These are phyloP conservation scores for Drosophila erecta DNA, from an alignment of 1,140 invertebrate genomes.

Conservation along the genomic window DNA sequence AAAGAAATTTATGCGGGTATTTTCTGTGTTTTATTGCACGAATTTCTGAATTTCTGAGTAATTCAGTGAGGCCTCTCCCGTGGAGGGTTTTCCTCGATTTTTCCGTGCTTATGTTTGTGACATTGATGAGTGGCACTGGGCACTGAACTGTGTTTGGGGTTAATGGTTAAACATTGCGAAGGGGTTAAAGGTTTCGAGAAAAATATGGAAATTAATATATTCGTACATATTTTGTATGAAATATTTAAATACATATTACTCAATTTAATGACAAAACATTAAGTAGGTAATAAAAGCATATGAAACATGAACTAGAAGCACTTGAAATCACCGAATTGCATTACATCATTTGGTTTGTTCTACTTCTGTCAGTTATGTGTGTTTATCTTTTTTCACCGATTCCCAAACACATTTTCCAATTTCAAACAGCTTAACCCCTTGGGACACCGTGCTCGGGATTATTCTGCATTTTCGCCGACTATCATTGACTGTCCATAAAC, in stretches of 20 bases:
- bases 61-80: conserved; percentile 35
- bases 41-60: conserved; percentile 54
- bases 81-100: conserved; percentile 29
- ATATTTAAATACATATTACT: neutral
- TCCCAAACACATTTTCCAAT: conserved; percentile 25
- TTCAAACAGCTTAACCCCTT: conserved; percentile 43
- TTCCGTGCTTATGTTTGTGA: conserved; percentile 40
- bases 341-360: conserved; percentile 32
- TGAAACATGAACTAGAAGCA: neutral
- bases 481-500: conserved; percentile 64
- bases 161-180: conserved; percentile 12
- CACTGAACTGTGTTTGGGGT: conserved; percentile 28
- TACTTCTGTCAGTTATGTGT: conserved; percentile 43
- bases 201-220: no score
- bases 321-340: conserved; percentile 13
- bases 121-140: conserved; percentile 42
- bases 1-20: conserved; percentile 49
- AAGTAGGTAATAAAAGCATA: neutral
- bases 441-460: conserved; percentile 19
- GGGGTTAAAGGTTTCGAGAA: conserved; percentile 14
- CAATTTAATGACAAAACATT: neutral
- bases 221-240: neutral
- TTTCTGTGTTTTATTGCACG: conserved; percentile 57
- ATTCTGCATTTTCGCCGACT: conserved; percentile 44
- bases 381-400: conserved; percentile 29